Conservation (phyloP, 1,140 invertebrate genomes). For the Watersipora subatra region DNA sequence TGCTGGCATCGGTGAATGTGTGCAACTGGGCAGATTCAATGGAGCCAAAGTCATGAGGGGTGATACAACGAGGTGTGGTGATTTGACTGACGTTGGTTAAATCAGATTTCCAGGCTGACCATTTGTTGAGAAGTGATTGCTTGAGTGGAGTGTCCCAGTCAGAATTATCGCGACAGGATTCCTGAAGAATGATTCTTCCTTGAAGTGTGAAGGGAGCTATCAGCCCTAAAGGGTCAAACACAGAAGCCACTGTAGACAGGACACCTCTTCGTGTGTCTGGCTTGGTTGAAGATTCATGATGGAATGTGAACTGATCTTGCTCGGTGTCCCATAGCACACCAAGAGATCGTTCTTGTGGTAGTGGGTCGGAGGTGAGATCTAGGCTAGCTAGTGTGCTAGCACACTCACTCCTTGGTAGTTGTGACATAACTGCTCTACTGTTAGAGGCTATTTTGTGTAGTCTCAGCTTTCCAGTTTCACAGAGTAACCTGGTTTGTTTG, state of each 20-base stretch:
- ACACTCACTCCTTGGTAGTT: constrained; percentile 8
- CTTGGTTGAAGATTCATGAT: constrained; percentile 10
- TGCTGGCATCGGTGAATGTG: background rate
- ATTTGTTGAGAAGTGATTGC: background rate
- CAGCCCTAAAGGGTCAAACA: constrained; percentile 20
- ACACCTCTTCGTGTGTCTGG: constrained; percentile 14
- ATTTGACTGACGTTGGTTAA: background rate
- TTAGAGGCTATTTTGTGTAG: constrained; percentile 19
- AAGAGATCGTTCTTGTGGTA: constrained; percentile 16
- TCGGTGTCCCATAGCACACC: constrained; percentile 18
- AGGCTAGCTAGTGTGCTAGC: constrained; percentile 5
- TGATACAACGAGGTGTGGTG: background rate
- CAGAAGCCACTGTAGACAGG: constrained; percentile 14
- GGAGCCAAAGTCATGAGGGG: background rate
- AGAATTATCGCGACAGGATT: constrained; percentile 12
- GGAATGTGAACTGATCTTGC: constrained; percentile 15
- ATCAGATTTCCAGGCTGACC: background rate
- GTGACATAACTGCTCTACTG: constrained; percentile 11
- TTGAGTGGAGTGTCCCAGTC: constrained; percentile 13
- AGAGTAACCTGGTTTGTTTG: constrained; percentile 5
- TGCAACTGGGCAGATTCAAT: background rate
- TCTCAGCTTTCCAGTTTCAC: constrained; percentile 10
- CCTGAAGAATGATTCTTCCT: constrained; percentile 16
- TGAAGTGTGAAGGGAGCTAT: constrained; percentile 13
- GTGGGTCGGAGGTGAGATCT: constrained; percentile 11